These are phyloP conservation scores for Myotis planiceps DNA, from an alignment of 2,797 vertebrate genomes.

Conservation along the genomic window DNA sequence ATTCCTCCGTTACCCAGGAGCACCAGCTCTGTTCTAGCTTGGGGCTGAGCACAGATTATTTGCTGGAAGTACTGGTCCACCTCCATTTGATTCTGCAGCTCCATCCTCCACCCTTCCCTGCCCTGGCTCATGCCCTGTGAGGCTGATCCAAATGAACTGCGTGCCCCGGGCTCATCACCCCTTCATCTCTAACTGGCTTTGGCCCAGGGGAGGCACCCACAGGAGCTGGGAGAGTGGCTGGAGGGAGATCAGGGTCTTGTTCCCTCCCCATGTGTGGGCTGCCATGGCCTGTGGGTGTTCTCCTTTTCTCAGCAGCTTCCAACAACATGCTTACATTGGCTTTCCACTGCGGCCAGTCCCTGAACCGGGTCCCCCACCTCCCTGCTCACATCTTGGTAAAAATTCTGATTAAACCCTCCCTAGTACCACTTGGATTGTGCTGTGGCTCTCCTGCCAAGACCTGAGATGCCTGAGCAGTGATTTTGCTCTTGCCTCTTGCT, in stretches of 20 bases:
- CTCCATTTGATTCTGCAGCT: not conserved
- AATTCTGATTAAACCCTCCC: not conserved
- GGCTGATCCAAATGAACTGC: not conserved
- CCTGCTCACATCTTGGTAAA: not conserved
- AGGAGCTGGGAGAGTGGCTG: not conserved
- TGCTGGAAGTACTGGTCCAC: not conserved
- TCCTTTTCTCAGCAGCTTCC: not conserved
- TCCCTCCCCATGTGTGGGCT: no score
- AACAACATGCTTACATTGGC: not conserved
- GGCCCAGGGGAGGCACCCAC: not conserved
- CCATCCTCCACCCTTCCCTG: not conserved
- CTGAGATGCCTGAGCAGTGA: not conserved
- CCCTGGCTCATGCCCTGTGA: not conserved
- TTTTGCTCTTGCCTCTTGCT: not conserved
- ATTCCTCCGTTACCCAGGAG: not conserved
- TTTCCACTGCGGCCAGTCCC: not conserved
- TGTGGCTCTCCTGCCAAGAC: not conserved
- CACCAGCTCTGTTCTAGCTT: not conserved
- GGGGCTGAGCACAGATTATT: not conserved
- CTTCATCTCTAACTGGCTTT: not conserved
- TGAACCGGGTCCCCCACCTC: not conserved
- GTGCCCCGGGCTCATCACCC: not conserved
- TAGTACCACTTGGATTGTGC: not conserved
- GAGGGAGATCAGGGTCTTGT: rapidly evolving
- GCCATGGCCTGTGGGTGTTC: no score